A percentile compares a stretch with the other conserved stretches of the same genome.
These are phyloP conservation scores for Siniperca scherzeri DNA, from an alignment of 2,797 vertebrate genomes.

Conservation along the genomic window DNA sequence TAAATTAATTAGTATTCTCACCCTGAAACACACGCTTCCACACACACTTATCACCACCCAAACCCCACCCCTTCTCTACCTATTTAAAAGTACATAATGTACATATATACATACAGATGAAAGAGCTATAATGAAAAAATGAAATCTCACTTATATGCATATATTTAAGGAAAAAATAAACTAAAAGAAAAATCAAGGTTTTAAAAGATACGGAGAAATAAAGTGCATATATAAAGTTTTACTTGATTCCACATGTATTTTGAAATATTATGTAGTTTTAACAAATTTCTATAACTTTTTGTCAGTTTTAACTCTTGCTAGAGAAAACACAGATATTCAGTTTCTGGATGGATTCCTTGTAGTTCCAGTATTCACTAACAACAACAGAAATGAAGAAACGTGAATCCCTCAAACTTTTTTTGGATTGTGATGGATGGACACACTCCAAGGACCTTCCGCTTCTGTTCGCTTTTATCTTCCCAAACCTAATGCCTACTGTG, in stretches of 20 bases:
- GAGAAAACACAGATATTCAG: conserved; percentile 55
- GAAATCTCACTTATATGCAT: conserved; percentile 83
- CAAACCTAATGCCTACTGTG: conserved; percentile 72
- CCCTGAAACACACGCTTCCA: conserved; percentile 35
- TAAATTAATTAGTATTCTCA: conserved; percentile 49
- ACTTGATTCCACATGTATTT: conserved; percentile 86
- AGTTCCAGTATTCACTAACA: conserved; percentile 50
- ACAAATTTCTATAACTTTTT: conserved; percentile 86
- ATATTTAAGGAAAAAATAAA: conserved; percentile 81
- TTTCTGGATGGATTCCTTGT: conserved; percentile 63
- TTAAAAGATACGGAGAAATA: conserved; percentile 73
- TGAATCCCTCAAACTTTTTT: conserved; percentile 45
- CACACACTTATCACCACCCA: conserved; percentile 31
- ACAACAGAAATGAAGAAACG: conserved; percentile 43
- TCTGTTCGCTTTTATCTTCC: conserved; percentile 65
- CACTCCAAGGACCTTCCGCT: conserved; percentile 54
- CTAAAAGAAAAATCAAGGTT: conserved; percentile 64
- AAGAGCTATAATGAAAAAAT: conserved; percentile 79
- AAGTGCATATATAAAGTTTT: conserved; percentile 76
- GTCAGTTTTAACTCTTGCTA: conserved; percentile 80
- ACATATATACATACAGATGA: conserved; percentile 85
- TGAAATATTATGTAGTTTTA: conserved; percentile 88
- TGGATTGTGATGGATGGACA: conserved; percentile 53
- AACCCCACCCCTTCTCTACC: conserved; percentile 40
- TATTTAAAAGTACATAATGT: conserved; percentile 81